Percentiles rank a stretch among this genome's conserved stretches.
phyloP scores from a whole-genome alignment of 2,888 invertebrate genomes.

The Chymomyza fuscimana region DNA sequence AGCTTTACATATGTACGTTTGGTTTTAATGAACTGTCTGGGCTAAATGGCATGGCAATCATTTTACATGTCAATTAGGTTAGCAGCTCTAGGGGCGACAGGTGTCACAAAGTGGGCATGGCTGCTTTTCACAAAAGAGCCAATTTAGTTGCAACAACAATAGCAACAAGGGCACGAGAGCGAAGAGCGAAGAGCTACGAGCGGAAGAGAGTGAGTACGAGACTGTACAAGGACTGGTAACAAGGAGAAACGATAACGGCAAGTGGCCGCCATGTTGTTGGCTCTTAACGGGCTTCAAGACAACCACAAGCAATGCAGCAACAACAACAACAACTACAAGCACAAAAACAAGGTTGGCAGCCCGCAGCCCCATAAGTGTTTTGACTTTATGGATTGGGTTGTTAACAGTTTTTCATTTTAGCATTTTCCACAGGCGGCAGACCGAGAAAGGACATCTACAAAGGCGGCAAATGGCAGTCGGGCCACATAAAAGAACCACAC shows the following conservation, averaged over 20 bases:
- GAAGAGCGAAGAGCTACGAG: neutral
- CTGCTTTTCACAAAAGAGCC: conserved; percentile 9
- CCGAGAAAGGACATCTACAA: conserved; percentile 20
- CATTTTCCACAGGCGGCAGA: conserved; percentile 30
- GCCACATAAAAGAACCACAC: conserved; percentile 2
- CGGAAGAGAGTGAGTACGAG: neutral
- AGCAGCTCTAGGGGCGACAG: neutral
- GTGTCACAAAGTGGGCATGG: neutral
- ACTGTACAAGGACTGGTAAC: neutral
- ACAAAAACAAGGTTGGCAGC: conserved; percentile 15
- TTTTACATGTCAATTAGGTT: neutral
- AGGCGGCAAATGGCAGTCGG: neutral
- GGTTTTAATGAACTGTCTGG: neutral
- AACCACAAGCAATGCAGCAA: conserved; percentile 2
- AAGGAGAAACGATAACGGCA: neutral
- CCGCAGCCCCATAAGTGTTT: conserved; percentile 39
- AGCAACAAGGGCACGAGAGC: neutral
- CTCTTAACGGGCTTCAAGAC: conserved; percentile 6
- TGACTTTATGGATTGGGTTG: conserved; percentile 43
- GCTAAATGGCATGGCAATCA: neutral
- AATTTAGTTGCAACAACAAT: conserved; percentile 8
- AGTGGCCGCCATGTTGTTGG: conserved; percentile 7
- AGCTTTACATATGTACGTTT: neutral
- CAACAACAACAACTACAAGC: conserved; percentile 14
- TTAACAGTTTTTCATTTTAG: conserved; percentile 39